Evolutionary conservation across 2,888 invertebrate species (phyloP), one percentile per base, ranked within the genome.

Genomic region (Craniophora ligustri): DNA sequence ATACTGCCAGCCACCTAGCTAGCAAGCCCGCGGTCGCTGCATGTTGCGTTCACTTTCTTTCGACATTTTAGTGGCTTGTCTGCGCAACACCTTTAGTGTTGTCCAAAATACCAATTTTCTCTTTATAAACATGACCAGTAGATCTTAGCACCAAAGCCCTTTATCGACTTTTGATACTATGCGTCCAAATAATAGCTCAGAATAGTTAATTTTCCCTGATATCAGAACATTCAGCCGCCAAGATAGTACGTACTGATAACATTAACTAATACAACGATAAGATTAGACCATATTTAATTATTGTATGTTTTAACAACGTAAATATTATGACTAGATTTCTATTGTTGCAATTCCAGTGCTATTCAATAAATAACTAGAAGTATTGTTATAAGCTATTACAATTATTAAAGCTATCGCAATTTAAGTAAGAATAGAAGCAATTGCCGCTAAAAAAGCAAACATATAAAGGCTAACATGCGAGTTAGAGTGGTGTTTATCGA

Each of bases 11-110:
- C 65, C 49, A 46, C 44, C 61, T 53, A 54, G 49, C 65, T 46
- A 46, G 44, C 61, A 53, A 54, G 51, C 54, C 56, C 56, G 68
- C 44, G 55, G 51, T 59, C 67, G 65, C 65, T 67, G 67, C 64
- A 54, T 47, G 78, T 82, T 86, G 85, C 89, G 87, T 86, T 91
- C 91, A 91, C 92, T 92, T 92, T 92, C 92, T 92, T 92, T 92
- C 91, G 89, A 88, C 91, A 92, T 88, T 85, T 84, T 76, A 61
- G 74, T 76, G 54, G 72, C 55, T 61, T 70, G 79, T 71, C 85
- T 88, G 84, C 89, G 90, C 87, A 89, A 89, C 82, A 28, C 50
- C 44, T 54, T 48, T 30, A 45, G 76, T 72, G 75, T 41, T 68
- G 78, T 75, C 23, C 56, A 19, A 30, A 13, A 30, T 18, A 40